Base-by-base conservation (phyloP, 2,888 invertebrate genomes). In the Caenorhabditis panamensis region DNA sequence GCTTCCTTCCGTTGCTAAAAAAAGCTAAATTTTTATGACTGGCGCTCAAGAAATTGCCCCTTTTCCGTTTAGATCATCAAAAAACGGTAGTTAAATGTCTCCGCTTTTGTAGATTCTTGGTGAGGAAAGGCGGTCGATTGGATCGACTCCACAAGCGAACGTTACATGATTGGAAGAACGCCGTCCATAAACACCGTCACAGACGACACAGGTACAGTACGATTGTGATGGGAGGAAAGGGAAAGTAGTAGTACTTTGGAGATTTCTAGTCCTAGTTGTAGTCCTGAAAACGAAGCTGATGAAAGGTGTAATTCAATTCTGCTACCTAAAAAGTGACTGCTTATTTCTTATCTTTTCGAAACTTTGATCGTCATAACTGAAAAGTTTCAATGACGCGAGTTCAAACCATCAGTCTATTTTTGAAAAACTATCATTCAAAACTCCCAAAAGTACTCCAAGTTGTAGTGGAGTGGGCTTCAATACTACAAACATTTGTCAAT, bases 111-210 rank as follows among this genome's bases (percentile, higher is more conserved):
- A 85, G 84, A 71, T 84, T 78, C 64, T 75, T 84, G 82, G 84
- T 85, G 44, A 73, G 84, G 20, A 82, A 72, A 68, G 84, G 84
- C 47, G 84, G 85, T 18, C 71, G 85, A 63, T 66, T 85, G 61
- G 85, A 85, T 64, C 72, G 84, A 64, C 62, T 84, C 51, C 85
- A 84, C 72, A 80, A 83, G 41, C 62, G 78, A 66, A 84, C 85
- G 49, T 59, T 82, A 51, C 81, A 80, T 51, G 84, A 84, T 63
- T 85, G 85, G 85, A 80, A 78, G 56, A 69, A 83, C 64, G 82
- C 82, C 2, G 82, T 78, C 18, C 75, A 79, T 56, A 79, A 79
- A 47, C 84, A 82, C 56, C 79, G 75, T 20, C 77, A 73, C 20
- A 51, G 82, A 64, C 77, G 80, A 59, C 82, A 84, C 62, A 81